phyloP scores from a whole-genome alignment of 2,797 vertebrate genomes.

The Phataginus tricuspis region DNA sequence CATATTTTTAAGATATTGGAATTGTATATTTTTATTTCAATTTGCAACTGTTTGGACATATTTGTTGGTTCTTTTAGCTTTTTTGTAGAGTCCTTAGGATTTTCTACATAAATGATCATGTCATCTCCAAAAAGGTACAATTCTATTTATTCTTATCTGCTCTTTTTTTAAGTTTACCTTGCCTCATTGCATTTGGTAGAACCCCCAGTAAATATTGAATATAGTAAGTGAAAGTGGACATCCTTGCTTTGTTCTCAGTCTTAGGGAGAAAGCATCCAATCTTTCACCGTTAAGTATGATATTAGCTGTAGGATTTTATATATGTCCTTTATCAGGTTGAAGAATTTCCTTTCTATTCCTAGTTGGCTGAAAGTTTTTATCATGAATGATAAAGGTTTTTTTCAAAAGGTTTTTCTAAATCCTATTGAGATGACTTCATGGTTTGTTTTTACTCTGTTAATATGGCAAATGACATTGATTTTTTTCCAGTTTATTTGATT shows the following conservation, averaged over 20 bases:
- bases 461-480: neutral
- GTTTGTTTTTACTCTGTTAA: constrained; percentile 14
- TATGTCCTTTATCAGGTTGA: constrained; percentile 1
- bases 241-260: neutral
- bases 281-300: neutral
- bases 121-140: neutral
- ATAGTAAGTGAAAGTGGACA: neutral
- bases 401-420: neutral
- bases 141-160: constrained; percentile 21
- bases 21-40: neutral
- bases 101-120: too few species aligned
- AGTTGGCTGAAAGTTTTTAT: constrained; percentile 32
- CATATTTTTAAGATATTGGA: neutral
- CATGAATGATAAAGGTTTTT: neutral
- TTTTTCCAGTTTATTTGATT: constrained; percentile 18
- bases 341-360: neutral
- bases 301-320: neutral
- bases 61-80: neutral
- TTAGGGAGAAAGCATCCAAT: neutral
- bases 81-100: neutral
- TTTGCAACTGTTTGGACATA: neutral
- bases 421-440: neutral
- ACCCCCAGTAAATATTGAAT: neutral
- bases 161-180: neutral
- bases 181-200: neutral